These are phyloP conservation scores for Globia sparganii DNA, from an alignment of 2,888 invertebrate species.

Conservation along the genomic window DNA sequence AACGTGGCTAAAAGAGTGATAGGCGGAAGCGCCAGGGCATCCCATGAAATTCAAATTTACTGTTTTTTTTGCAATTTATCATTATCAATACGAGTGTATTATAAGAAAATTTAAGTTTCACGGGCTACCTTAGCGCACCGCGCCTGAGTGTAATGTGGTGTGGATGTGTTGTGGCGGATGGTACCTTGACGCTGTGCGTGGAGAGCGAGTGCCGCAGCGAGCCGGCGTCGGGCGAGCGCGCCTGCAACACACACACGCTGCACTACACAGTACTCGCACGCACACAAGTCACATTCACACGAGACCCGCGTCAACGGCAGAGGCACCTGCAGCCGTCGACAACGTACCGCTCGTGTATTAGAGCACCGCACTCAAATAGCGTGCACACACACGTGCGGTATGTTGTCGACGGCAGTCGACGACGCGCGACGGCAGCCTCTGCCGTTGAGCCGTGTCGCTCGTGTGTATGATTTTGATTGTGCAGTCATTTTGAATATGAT, in stretches of 20 bases:
- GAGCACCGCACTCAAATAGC: background rate
- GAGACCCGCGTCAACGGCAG: no score
- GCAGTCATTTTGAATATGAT: background rate
- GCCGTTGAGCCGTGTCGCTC: background rate
- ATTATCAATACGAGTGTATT: no score
- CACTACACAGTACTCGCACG: background rate
- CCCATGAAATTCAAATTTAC: no score
- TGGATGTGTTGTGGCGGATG: background rate
- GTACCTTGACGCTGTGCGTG: constrained; percentile 93
- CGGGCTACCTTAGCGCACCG: no score
- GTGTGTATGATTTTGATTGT: background rate
- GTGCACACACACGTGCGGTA: background rate
- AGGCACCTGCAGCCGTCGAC: no score
- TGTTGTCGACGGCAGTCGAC: background rate
- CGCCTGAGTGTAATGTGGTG: background rate
- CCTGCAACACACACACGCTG: constrained; percentile 67
- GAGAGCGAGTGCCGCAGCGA: constrained; percentile 92
- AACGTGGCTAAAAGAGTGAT: no score
- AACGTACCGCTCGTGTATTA: no score
- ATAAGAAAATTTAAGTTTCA: no score
- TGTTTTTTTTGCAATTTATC: no score
- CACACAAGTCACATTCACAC: background rate
- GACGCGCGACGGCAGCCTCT: background rate
- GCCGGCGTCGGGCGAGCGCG: constrained; percentile 86
- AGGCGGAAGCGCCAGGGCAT: no score